Base-by-base conservation (phyloP, 1,140 invertebrate genomes). In the Mercenaria mercenaria region DNA sequence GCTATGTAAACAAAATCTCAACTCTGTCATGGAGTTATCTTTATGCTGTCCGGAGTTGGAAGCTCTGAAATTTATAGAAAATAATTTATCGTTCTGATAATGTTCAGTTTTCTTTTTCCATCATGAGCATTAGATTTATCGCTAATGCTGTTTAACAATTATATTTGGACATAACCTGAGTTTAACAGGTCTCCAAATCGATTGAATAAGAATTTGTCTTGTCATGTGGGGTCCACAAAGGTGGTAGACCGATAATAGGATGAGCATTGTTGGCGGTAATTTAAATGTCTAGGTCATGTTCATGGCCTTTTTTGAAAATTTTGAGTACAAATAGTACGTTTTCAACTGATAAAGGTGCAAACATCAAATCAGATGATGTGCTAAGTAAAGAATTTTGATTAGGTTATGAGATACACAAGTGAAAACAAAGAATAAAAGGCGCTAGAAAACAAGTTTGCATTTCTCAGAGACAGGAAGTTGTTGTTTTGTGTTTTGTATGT, bases 1-100 rank as follows among this genome's bases (percentile, higher is more conserved):
- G 76, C 76, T 52, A 79, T 79, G 76, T 79, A 79, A 79, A 79
- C 76, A 79, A 37, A 47, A 79, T 56, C 76, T 34, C 13, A 50
- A 79, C 37, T 18, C 76, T 79, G 76, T 79, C 76, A 47, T 15
- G 43, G 6, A 47, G 43, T 47, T 47, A 47, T 47, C 43, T 47
- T 47, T 47, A 47, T 47, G 32, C 76, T 79, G 76, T 79, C 76
- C 76, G 4, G n/a, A 79, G 47, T 37, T 52, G 76, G 32, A 23
- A 52, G 50, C 47, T 26, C 34, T 52, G 76, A 79, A 79, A 79
- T 79, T 34, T 50, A 18, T 37, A 26, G 43, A 52, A 77, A 50
- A 56, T 79, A 79, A 79, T 79, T 50, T 56, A 79, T 79, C 47
- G 13, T 26, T 1, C 29, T 18, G 43, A 47, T 52, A 79, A 56